Percentiles rank a stretch among this genome's conserved stretches.
phyloP scores from a whole-genome alignment of 2,888 invertebrate genomes.

The Smittia aterrima region DNA sequence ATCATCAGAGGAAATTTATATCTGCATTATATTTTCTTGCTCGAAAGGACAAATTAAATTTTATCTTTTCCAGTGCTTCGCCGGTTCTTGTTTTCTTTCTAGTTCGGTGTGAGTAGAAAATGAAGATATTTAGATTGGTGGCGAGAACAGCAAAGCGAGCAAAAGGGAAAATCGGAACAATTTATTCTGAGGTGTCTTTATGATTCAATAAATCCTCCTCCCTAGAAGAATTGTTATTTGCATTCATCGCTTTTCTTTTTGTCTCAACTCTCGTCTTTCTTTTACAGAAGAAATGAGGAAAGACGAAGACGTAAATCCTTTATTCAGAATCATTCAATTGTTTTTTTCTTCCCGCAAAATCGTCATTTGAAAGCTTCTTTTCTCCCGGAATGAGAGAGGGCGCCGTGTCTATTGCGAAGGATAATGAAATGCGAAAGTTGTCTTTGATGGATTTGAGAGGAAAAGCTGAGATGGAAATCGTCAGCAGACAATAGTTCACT shows the following conservation, averaged over 20 bases:
- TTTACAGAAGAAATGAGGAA: background rate
- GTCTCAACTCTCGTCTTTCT: background rate
- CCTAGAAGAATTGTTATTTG: background rate
- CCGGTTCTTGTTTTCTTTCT: background rate
- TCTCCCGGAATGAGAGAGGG: too few species aligned
- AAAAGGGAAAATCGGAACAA: background rate
- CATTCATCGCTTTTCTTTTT: background rate
- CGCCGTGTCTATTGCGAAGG: background rate
- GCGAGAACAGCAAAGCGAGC: background rate
- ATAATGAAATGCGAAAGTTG: background rate
- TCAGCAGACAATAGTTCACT: background rate
- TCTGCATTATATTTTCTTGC: conserved; percentile 3
- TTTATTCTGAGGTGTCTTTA: conserved; percentile 25
- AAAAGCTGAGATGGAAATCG: background rate
- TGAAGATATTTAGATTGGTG: background rate
- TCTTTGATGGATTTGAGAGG: background rate
- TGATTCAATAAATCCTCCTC: conserved; percentile 19
- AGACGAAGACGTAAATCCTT: conserved; percentile 25
- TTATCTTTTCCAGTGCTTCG: background rate
- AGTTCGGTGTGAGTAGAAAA: background rate
- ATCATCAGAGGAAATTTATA: conserved; percentile 12
- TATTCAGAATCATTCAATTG: conserved; percentile 27
- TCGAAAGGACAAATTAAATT: conserved; percentile 13
- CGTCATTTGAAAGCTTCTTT: background rate
- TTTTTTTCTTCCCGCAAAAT: background rate